Base-by-base conservation (phyloP, 2,113 vertebrate genomes). In the Tylochromis polylepis region DNA sequence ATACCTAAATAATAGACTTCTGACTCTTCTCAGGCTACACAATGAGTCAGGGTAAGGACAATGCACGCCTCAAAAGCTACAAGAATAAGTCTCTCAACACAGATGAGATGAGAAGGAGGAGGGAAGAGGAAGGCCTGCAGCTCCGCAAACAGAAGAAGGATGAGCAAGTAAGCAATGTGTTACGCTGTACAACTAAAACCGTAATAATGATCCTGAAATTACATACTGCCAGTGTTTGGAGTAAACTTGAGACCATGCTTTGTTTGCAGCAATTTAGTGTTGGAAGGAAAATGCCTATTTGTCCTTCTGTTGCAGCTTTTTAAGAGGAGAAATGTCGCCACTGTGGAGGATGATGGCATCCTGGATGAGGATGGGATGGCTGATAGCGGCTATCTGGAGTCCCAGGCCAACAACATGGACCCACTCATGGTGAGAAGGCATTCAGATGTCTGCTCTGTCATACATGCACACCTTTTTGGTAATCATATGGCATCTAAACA, bases 1-100 rank as follows among this genome's bases (percentile, higher is more conserved):
- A 20, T 36, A 62, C 38, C 8, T 16, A 34, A 36, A 24, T 59
- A 5, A 70, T 38, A 31, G n/a, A 38, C 20, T 7, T 41, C 11
- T 84, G 5, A 56, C 8, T 85, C 4, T 79, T 36, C 10, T 79
- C 91, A 98, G 97, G 94, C 96, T 97, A 79, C 96, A 99, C 96
- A 97, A 98, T 98, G 89, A 98, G 97, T 95, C 97, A 98, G 95
- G 97, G 97, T 95, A 99, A 99, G 95, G 98, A 99, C 90, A 99
- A 99, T 94, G 97, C 98, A 91, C 97, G 98, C 89, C 96, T 99
- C 91, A 98, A 99, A 94, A 99, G 98, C 97, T 99, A 99, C 92
- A 99, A 99, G 96, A 99, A 99, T 96, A 99, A 99, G 93, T 99
- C 98, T 29, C 96, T 99, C 67, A 99, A 99, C 93, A 97, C 98